Evolutionary conservation across 2,888 invertebrate species (phyloP).

Genomic region (Peribatodes rhomboidaria): DNA sequence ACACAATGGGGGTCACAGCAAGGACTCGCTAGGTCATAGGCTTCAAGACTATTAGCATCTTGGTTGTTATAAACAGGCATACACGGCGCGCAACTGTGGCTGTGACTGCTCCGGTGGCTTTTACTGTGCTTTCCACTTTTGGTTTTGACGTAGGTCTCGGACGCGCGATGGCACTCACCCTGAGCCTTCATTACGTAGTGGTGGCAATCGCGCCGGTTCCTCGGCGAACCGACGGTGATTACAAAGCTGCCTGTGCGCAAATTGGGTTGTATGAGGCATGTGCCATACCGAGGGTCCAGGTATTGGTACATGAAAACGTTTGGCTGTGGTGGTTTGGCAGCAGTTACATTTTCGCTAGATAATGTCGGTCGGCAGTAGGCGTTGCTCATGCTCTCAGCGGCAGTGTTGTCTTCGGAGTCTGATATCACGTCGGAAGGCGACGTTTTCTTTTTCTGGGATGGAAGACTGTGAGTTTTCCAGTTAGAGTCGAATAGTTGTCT

Average conservation of each 20-base stretch:
- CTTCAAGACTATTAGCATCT: slow-evolving; percentile 93
- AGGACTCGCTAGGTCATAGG: slow-evolving; percentile 94
- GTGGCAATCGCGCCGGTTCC: slow-evolving; percentile 89
- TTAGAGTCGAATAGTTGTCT: slow-evolving; percentile 93
- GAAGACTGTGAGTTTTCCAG: slow-evolving; percentile 96
- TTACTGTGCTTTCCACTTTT: slow-evolving; percentile 71
- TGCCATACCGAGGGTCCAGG: slow-evolving; percentile 90
- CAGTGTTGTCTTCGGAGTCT: slow-evolving; percentile 75
- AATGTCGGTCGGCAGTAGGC: slow-evolving; percentile 92
- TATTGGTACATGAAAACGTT: slow-evolving; percentile 89
- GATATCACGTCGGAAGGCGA: slow-evolving; percentile 82
- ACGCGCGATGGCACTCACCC: slow-evolving; percentile 70
- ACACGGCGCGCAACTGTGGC: slow-evolving; percentile 91
- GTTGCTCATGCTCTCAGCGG: slow-evolving; percentile 82
- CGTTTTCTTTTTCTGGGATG: slow-evolving; percentile 93
- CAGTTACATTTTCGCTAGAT: slow-evolving; percentile 92
- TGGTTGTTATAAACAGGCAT: slow-evolving; percentile 88
- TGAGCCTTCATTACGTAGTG: slow-evolving; percentile 88
- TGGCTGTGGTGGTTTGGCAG: slow-evolving; percentile 75
- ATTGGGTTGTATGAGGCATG: slow-evolving; percentile 90
- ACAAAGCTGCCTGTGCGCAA: slow-evolving; percentile 90
- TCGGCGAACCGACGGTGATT: slow-evolving; percentile 89
- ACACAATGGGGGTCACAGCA: slow-evolving; percentile 96
- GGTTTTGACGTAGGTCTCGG: slow-evolving; percentile 66
- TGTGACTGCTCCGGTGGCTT: slow-evolving; percentile 71